Conservation (phyloP, 2,888 invertebrate genomes). For the Cremastobaeus sp. region DNA sequence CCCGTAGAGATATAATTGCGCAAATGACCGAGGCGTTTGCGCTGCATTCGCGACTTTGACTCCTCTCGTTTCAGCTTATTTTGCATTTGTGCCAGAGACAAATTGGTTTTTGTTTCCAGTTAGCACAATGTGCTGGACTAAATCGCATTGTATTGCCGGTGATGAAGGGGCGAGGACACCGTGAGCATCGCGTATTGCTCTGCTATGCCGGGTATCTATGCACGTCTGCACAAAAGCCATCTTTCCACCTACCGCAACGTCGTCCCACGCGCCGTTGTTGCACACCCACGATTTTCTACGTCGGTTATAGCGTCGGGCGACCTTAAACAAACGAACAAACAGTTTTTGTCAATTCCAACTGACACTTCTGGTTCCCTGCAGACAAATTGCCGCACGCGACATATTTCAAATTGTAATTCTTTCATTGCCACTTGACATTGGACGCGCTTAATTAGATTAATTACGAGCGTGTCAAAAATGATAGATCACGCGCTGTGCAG, state of each 20-base stretch:
- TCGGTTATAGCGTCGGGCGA: conserved; percentile 57
- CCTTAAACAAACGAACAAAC: conserved; percentile 58
- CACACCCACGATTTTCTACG: conserved; percentile 59
- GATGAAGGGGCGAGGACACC: conserved; percentile 65
- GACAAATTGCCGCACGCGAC: neutral
- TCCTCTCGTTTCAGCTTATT: no score
- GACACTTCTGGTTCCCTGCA: conserved; percentile 7
- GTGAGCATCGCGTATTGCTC: conserved; percentile 50
- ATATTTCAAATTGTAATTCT: conserved; percentile 20
- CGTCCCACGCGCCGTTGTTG: conserved; percentile 61
- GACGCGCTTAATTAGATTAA: conserved; percentile 21
- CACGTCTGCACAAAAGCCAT: conserved; percentile 44
- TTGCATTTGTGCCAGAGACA: no score
- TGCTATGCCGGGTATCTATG: conserved; percentile 48
- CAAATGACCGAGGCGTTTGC: no score
- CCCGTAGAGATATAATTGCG: no score
- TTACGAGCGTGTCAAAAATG: conserved; percentile 36
- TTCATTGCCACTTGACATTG: conserved; percentile 29
- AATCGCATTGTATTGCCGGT: conserved; percentile 54
- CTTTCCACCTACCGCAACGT: conserved; percentile 63
- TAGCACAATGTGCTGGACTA: conserved; percentile 55
- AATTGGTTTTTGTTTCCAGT: conserved; percentile 38
- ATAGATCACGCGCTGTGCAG: conserved; percentile 30
- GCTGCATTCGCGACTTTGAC: no score
- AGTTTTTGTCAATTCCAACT: conserved; percentile 44